phyloP scores from a whole-genome alignment of 2,888 invertebrate genomes.

The Steromphala cineraria region DNA sequence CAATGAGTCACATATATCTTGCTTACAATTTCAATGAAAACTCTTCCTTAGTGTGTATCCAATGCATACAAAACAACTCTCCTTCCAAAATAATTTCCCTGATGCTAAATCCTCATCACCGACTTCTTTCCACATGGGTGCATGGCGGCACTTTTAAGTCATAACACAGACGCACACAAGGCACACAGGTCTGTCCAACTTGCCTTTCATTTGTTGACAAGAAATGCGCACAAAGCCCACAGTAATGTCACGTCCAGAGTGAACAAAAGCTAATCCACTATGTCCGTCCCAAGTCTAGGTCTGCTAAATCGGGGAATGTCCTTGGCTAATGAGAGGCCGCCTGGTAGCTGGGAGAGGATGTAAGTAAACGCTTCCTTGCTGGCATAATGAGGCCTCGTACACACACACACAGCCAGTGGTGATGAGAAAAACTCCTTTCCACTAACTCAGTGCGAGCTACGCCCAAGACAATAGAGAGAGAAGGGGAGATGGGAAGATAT shows the following conservation, averaged over 20 bases:
- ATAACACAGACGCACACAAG: not conserved
- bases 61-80: not conserved
- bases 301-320: constrained; percentile 1
- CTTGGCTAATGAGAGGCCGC: not conserved
- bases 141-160: not conserved
- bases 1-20: not conserved
- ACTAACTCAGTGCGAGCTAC: not conserved
- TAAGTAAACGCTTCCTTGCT: constrained; percentile 7
- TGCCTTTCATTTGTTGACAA: not conserved
- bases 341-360: not conserved
- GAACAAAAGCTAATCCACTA: not conserved
- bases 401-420: not conserved
- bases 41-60: not conserved
- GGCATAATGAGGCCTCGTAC: constrained; percentile 2
- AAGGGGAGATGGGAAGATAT: not conserved
- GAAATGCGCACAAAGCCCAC: not conserved
- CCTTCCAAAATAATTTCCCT: not conserved
- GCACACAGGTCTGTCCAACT: not conserved
- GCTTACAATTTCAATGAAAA: not conserved
- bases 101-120: not conserved
- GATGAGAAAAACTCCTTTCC: constrained; percentile 2
- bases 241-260: not conserved
- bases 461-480: constrained; percentile 1
- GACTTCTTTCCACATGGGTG: not conserved
- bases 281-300: not conserved